A percentile compares a stretch with the other conserved stretches of the same genome.
Evolutionary conservation across 2,113 vertebrate species (phyloP).

Genomic region (Tragelaphus imberbis): DNA sequence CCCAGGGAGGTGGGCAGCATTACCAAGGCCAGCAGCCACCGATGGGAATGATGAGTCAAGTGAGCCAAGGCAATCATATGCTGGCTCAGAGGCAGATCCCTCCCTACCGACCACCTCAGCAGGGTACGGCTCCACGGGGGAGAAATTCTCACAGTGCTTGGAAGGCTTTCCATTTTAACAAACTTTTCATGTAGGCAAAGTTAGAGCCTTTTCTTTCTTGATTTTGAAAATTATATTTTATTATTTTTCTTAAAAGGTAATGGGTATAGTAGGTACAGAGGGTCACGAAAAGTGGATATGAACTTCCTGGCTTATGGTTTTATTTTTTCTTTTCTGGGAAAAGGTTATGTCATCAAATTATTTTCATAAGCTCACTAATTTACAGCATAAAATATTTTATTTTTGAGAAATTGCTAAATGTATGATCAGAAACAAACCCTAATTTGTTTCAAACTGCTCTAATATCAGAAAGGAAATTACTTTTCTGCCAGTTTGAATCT

Average conservation of each 20-base stretch:
- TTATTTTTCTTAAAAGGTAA: conserved; percentile 37
- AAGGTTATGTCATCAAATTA: conserved; percentile 11
- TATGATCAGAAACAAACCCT: conserved; percentile 7
- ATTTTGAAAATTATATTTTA: neutral
- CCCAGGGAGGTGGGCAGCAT: conserved; percentile 94
- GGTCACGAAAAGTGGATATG: conserved; percentile 26
- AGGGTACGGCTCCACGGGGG: conserved; percentile 84
- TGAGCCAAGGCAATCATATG: conserved; percentile 96
- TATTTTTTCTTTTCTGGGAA: conserved; percentile 48
- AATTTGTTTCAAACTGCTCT: conserved; percentile 31
- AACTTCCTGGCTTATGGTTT: conserved; percentile 23
- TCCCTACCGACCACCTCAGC: conserved; percentile 96
- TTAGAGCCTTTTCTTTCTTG: conserved; percentile 38
- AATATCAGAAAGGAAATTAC: neutral
- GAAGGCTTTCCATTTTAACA: conserved; percentile 40
- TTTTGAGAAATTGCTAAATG: conserved; percentile 21
- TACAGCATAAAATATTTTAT: conserved; percentile 38
- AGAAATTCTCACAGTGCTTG: neutral
- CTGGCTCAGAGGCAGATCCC: conserved; percentile 98
- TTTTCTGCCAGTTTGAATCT: neutral
- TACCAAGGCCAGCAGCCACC: conserved; percentile 98
- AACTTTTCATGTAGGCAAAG: neutral
- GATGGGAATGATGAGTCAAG: conserved; percentile 97
- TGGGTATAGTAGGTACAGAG: neutral
- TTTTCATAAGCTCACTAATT: neutral